Base-by-base conservation (phyloP, 1,140 invertebrate genomes). In the Drosophila simulans region DNA sequence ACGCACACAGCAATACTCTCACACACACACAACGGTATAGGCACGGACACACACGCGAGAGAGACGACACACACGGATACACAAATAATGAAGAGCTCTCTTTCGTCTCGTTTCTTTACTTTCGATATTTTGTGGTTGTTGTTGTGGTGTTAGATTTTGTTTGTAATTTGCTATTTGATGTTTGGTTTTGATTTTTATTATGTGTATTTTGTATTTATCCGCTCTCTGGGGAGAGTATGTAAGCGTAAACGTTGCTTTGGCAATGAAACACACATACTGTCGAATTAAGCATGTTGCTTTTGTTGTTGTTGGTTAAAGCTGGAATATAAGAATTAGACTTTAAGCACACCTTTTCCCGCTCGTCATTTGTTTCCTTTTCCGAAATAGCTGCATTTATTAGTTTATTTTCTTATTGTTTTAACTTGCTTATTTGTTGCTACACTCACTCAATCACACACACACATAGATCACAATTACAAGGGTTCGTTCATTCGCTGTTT, bases 341-440 rank as follows among this genome's bases (percentile, higher is more conserved):
- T 39, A 4, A 35, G 4, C 10, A 39, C 46, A 40, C 25, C 40
- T 27, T 1, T 20, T 10, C 1, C 0, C 31, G 31, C 31, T 31
- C 1, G 31, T 8, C 10, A 22, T 31, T 34, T 10, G n/a, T 39
- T 25, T 22, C 20, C 15, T 27, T 22, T 15, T 54, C 15, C 4
- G 34, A 56, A 56, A 37, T 53, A 52, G 45, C 17, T 66, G 45
- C 51, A 59, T 59, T 46, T 81, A 68, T 78, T 51, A 53, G 57
- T 65, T 66, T 77, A 56, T 75, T 79, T 77, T 89, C 76, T 80
- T 88, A 79, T 88, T 80, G 84, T 89, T 77, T 77, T 89, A 57
- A 60, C 25, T 42, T 22, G 43, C 69, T 82, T 86, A 85, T 85
- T 85, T 85, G 78, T 86, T 86, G 82, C 81, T 79, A 57, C 63